phyloP scores from a whole-genome alignment of 2,888 invertebrate genomes.

The Aphidoletes aphidimyza region DNA sequence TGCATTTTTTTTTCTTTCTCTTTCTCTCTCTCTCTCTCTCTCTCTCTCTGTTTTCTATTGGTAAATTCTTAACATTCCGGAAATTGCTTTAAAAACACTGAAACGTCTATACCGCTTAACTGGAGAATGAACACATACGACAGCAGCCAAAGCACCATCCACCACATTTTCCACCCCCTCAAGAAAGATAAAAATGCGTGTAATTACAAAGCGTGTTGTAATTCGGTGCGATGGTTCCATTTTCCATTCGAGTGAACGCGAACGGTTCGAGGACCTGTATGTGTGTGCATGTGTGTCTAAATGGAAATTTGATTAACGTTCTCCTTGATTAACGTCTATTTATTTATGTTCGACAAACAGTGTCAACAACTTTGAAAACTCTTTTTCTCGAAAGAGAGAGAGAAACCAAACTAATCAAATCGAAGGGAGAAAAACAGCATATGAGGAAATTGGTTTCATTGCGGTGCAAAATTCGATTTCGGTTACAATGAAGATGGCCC shows the following conservation, averaged over 20 bases:
- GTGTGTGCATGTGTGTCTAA: conserved; percentile 13
- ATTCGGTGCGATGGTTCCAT: neutral
- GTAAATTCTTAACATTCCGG: neutral
- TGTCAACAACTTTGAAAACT: neutral
- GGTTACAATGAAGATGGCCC: too few relatives aligned
- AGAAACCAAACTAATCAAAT: neutral
- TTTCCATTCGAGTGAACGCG: neutral
- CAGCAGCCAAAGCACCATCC: too few relatives aligned
- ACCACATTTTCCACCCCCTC: too few relatives aligned
- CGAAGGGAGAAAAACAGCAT: neutral
- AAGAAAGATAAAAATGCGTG: neutral
- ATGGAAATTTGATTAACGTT: conserved; percentile 26
- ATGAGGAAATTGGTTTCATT: too few relatives aligned
- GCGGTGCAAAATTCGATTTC: too few relatives aligned
- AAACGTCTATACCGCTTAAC: neutral
- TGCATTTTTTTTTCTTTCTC: neutral
- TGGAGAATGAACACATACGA: neutral
- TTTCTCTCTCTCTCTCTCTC: too few relatives aligned
- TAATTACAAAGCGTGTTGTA: neutral
- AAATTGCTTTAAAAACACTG: conserved; percentile 10
- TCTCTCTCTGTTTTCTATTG: too few relatives aligned
- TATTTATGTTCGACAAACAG: neutral
- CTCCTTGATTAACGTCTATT: conserved; percentile 10
- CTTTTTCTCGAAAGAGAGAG: neutral
- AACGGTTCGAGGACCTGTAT: neutral